Conservation (phyloP, 30 jellyfish, hydroid and myxozoan species). For the Chrysaora quinquecirrha region DNA sequence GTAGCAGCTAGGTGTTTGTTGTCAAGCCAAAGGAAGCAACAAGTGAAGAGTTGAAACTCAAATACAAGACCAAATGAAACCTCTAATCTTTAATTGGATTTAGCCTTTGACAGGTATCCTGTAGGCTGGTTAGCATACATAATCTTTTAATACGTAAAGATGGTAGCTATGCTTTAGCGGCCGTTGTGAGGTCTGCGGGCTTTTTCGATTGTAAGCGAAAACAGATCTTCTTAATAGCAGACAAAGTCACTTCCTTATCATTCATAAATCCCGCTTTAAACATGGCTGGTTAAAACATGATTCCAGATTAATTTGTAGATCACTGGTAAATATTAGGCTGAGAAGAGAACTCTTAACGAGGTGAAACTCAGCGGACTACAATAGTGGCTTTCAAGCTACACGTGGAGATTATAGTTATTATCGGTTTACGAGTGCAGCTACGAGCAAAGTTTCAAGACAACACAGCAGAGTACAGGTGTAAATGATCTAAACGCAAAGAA, state of each 20-base stretch:
- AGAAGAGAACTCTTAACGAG: conserved; percentile 78
- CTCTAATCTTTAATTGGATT: conserved; percentile 81
- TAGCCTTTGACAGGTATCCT: conserved; percentile 83
- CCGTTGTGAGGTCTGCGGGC: conserved; percentile 91
- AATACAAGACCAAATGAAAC: conserved; percentile 78
- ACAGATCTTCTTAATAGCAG: conserved; percentile 78
- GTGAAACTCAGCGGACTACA: conserved; percentile 73
- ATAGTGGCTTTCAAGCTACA: conserved; percentile 77
- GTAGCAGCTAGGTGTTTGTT: conserved; percentile 56
- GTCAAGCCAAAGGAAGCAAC: conserved; percentile 70
- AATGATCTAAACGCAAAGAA: conserved; percentile 4
- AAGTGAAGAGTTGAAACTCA: conserved; percentile 74
- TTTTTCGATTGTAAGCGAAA: conserved; percentile 79
- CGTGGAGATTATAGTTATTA: conserved; percentile 77
- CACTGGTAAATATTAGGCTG: conserved; percentile 77
- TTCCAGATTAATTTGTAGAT: conserved; percentile 80
- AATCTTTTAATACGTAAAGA: conserved; percentile 79
- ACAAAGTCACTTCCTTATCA: conserved; percentile 84
- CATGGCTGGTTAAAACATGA: conserved; percentile 83
- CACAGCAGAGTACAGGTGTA: conserved; percentile 4
- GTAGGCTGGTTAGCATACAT: conserved; percentile 82
- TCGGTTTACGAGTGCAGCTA: conserved; percentile 75
- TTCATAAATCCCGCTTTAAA: conserved; percentile 80
- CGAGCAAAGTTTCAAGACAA: conserved; percentile 7
- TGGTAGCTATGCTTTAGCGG: conserved; percentile 82